phyloP scores from a whole-genome alignment of 2,113 vertebrate genomes.

The Geothlypis trichas region DNA sequence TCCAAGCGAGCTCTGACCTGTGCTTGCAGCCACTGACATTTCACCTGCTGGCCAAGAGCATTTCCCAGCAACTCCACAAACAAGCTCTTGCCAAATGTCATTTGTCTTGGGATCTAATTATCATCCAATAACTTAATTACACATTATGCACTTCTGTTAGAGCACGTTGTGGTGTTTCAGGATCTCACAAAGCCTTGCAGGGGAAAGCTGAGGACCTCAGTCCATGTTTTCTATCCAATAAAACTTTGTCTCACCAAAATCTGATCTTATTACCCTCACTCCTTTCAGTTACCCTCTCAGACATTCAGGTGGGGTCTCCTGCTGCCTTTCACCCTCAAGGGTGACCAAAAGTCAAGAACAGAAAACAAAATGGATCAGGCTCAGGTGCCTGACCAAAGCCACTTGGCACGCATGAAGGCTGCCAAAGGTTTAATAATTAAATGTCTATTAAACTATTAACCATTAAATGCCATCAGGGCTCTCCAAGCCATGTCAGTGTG shows the following conservation, averaged over 20 bases:
- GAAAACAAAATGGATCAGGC: neutral
- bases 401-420: accelerated
- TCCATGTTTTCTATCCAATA: neutral
- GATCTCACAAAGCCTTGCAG: neutral
- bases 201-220: neutral
- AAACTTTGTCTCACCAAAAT: neutral
- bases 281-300: neutral
- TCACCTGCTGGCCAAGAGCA: neutral
- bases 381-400: neutral
- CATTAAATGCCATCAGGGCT: neutral
- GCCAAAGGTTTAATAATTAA: neutral
- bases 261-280: neutral
- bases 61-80: neutral
- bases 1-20: neutral
- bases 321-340: neutral
- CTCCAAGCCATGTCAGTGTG: neutral
- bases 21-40: neutral
- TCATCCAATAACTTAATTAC: neutral
- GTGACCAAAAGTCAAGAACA: neutral
- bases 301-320: neutral
- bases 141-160: neutral
- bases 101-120: neutral
- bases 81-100: neutral
- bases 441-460: neutral
- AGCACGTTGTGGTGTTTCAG: neutral